These are phyloP conservation scores for Pristis pectinata DNA, from an alignment of 2,797 vertebrate genomes.

Conservation along the genomic window DNA sequence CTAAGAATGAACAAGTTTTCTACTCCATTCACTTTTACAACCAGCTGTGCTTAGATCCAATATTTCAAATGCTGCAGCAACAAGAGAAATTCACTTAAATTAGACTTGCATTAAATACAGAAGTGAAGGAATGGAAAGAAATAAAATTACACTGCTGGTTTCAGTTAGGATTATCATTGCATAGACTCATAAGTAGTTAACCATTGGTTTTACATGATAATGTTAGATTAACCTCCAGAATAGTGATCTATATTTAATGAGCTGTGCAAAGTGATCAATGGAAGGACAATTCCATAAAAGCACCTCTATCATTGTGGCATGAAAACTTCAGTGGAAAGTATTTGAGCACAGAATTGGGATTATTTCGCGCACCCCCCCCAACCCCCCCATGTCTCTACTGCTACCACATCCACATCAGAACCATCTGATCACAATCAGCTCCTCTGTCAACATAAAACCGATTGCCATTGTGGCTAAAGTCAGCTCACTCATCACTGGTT, in stretches of 20 bases:
- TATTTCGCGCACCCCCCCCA: too few species aligned
- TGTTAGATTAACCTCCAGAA: slow-evolving; percentile 15
- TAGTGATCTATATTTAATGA: slow-evolving; percentile 22
- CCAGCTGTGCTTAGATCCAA: slow-evolving; percentile 3
- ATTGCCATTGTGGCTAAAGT: background rate
- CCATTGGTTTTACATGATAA: slow-evolving; percentile 6
- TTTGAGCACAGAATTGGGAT: background rate
- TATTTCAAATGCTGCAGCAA: slow-evolving; percentile 23
- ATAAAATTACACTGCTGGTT: background rate
- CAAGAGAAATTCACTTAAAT: background rate
- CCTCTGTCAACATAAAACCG: background rate
- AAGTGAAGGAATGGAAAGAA: background rate
- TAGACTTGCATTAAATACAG: background rate
- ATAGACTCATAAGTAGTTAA: background rate
- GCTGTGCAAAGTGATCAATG: slow-evolving; percentile 25
- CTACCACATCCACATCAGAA: background rate
- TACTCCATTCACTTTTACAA: slow-evolving; percentile 14
- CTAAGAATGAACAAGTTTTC: slow-evolving; percentile 24
- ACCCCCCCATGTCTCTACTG: background rate
- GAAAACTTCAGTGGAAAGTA: background rate
- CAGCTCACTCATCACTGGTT: background rate
- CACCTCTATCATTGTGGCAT: background rate
- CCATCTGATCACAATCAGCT: too few species aligned
- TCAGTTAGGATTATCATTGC: background rate
- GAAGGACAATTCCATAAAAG: background rate